Conservation (phyloP, 2,797 vertebrate genomes). For the Erpetoichthys calabaricus region DNA sequence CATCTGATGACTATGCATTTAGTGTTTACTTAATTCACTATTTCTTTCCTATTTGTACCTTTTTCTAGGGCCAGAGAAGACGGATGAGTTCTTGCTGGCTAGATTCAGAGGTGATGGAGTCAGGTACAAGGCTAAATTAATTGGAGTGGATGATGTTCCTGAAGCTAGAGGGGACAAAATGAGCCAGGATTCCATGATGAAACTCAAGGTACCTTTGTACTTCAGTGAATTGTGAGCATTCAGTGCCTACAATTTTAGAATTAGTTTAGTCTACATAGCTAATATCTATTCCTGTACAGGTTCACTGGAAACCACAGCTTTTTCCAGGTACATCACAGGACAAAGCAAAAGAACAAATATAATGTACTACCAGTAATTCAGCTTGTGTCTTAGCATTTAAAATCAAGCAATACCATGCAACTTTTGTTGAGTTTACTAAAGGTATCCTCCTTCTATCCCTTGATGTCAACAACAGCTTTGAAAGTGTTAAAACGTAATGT, state of each 20-base stretch:
- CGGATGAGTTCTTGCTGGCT: slow-evolving; percentile 77
- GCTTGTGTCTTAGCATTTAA: too few species aligned
- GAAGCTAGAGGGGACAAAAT: slow-evolving; percentile 93
- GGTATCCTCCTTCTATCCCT: too few species aligned
- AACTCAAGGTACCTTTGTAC: slow-evolving; percentile 68
- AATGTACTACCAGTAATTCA: too few species aligned
- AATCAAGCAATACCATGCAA: too few species aligned
- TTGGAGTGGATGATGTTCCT: slow-evolving; percentile 82
- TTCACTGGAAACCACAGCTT: neutral
- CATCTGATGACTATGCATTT: neutral
- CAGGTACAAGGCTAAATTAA: slow-evolving; percentile 89
- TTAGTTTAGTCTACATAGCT: neutral
- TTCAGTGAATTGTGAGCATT: neutral
- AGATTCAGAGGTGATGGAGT: slow-evolving; percentile 90
- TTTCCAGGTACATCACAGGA: too few species aligned
- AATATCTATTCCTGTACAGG: neutral
- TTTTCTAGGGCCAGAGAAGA: slow-evolving; percentile 67
- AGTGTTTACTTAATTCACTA: neutral
- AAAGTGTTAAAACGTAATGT: too few species aligned
- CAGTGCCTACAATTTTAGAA: too few species aligned
- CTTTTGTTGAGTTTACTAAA: too few species aligned
- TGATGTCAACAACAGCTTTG: too few species aligned
- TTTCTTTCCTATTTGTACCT: slow-evolving; percentile 8
- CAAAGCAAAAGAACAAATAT: too few species aligned
- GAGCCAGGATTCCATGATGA: slow-evolving; percentile 99